Percentiles rank a stretch among this genome's conserved stretches.
phyloP scores from a whole-genome alignment of 2,888 invertebrate species.

The Melanostoma mellinum region DNA sequence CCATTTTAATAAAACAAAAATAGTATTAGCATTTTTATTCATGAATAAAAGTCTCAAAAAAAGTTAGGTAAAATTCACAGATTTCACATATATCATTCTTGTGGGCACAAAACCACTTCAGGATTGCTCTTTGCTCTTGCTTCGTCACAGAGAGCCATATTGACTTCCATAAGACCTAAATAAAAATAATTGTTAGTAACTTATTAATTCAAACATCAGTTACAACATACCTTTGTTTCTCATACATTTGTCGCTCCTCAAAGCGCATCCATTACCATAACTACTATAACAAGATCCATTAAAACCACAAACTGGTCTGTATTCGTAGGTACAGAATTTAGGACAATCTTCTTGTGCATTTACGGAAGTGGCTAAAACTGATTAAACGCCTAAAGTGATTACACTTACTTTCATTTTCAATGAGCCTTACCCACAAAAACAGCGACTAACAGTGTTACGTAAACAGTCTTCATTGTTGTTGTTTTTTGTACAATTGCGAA shows the following conservation, averaged over 20 bases:
- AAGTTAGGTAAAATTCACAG: neutral
- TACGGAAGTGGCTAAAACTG: conserved; percentile 27
- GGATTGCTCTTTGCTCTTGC: conserved; percentile 27
- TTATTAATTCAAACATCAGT: neutral
- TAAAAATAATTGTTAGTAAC: neutral
- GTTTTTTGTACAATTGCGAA: neutral
- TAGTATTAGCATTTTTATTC: no score
- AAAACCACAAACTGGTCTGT: conserved; percentile 51
- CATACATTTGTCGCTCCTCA: conserved; percentile 48
- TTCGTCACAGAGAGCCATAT: conserved; percentile 37
- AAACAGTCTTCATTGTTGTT: conserved; percentile 28
- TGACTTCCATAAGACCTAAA: conserved; percentile 33
- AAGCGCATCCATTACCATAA: conserved; percentile 39
- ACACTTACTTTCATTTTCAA: neutral
- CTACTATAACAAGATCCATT: conserved; percentile 40
- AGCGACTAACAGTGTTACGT: neutral
- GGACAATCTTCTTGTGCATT: conserved; percentile 45
- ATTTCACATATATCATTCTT: neutral
- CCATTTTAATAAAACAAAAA: no score
- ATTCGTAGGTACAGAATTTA: conserved; percentile 47
- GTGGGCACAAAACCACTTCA: conserved; percentile 7
- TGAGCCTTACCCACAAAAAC: conserved; percentile 33
- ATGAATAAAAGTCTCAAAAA: neutral
- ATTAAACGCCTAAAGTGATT: neutral
- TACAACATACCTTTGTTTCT: conserved; percentile 17